phyloP scores from a whole-genome alignment of 1,140 invertebrate species.

The Drosophila leontia region DNA sequence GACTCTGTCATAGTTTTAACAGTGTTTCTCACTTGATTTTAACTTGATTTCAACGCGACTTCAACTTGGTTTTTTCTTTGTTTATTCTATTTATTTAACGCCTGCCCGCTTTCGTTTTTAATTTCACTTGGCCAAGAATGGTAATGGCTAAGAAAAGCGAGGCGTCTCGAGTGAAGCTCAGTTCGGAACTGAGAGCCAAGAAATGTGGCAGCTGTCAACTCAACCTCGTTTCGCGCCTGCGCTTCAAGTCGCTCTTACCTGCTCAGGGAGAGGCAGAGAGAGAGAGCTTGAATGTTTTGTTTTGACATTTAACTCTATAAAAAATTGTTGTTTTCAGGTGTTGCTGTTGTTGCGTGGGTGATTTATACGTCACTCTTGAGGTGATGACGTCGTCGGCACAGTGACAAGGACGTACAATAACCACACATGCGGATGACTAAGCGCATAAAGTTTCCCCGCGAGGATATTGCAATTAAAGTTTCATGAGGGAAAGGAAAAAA shows the following conservation, averaged over 20 bases:
- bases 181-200: slow-evolving; percentile 55
- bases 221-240: slow-evolving; percentile 29
- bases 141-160: slow-evolving; percentile 41
- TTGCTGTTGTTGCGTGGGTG: slow-evolving; percentile 28
- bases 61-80: slow-evolving; percentile 1
- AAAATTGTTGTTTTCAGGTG: slow-evolving; percentile 19
- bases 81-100: slow-evolving; percentile 20
- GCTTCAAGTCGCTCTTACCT: neutral
- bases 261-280: neutral
- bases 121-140: slow-evolving; percentile 38
- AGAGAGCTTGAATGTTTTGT: slow-evolving; percentile 55
- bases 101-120: slow-evolving; percentile 32
- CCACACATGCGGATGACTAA: slow-evolving; percentile 29
- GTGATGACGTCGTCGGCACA: slow-evolving; percentile 27
- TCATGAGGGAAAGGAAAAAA: neutral
- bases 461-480: slow-evolving; percentile 21
- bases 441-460: neutral
- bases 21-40: neutral
- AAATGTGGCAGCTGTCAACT: slow-evolving; percentile 47
- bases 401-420: slow-evolving; percentile 22
- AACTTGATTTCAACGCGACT: neutral
- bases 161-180: slow-evolving; percentile 53
- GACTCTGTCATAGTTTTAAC: neutral
- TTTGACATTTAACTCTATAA: slow-evolving; percentile 52
- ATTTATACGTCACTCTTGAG: slow-evolving; percentile 39